phyloP scores from a whole-genome alignment of 1,140 invertebrate genomes.

The Anoplophora glabripennis region DNA sequence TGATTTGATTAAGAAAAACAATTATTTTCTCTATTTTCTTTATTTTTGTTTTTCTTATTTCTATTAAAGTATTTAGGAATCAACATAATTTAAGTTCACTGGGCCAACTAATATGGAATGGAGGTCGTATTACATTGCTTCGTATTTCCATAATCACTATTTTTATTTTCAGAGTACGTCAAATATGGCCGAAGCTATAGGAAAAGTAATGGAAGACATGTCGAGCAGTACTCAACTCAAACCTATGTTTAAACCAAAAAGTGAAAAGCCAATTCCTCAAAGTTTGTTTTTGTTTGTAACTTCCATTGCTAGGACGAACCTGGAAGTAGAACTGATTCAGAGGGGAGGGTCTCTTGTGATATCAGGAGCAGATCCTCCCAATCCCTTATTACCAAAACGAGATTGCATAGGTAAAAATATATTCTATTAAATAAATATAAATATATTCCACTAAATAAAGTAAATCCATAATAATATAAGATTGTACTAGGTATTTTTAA shows the following conservation, averaged over 20 bases:
- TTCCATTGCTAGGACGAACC: slow-evolving; percentile 87
- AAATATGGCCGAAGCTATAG: slow-evolving; percentile 74
- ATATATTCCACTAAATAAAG: not conserved
- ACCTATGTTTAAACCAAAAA: slow-evolving; percentile 57
- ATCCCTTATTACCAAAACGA: slow-evolving; percentile 69
- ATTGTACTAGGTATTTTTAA: not conserved
- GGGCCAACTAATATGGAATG: too few species aligned
- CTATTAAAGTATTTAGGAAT: too few species aligned
- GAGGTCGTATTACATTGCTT: too few species aligned
- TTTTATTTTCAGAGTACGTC: slow-evolving; percentile 56
- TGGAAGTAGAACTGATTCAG: slow-evolving; percentile 89
- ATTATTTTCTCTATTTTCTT: too few species aligned
- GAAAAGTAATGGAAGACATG: slow-evolving; percentile 91
- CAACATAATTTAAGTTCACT: too few species aligned
- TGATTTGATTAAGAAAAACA: too few species aligned
- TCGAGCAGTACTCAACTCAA: slow-evolving; percentile 72
- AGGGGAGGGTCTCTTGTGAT: slow-evolving; percentile 73
- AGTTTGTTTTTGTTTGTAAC: slow-evolving; percentile 85
- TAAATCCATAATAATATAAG: slow-evolving; percentile 9
- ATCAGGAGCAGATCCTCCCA: slow-evolving; percentile 53
- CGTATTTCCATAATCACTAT: too few species aligned
- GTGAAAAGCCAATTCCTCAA: slow-evolving; percentile 62
- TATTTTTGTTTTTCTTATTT: too few species aligned
- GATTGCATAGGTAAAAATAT: slow-evolving; percentile 76
- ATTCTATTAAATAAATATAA: slow-evolving; percentile 34